Conservation (phyloP, 2,888 invertebrate species). For the Polia nebulosa region DNA sequence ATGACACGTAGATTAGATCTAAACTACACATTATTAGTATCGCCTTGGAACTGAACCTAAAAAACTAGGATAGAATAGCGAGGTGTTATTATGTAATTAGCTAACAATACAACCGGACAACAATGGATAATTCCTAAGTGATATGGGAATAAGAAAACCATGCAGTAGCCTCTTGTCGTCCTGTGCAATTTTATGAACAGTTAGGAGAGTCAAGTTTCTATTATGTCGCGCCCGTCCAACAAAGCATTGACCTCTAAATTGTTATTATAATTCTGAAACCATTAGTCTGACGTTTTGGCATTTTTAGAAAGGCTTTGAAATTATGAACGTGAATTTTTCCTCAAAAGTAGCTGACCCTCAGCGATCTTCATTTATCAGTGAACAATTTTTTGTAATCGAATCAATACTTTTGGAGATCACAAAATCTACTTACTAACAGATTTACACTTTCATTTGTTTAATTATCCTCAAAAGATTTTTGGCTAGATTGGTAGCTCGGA, state of each 20-base stretch:
- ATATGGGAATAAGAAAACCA: slow-evolving; percentile 56
- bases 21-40: slow-evolving; percentile 53
- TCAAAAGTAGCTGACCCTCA: neutral
- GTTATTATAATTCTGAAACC: neutral
- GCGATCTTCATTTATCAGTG: neutral
- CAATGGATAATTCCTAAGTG: slow-evolving; percentile 63
- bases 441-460: neutral
- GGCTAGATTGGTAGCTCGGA: too few species aligned
- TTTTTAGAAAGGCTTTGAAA: neutral
- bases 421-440: neutral
- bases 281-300: neutral
- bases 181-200: slow-evolving; percentile 31
- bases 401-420: too few species aligned
- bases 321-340: too few species aligned
- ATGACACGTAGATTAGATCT: slow-evolving; percentile 48
- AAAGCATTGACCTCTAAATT: neutral
- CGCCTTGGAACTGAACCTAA: slow-evolving; percentile 60
- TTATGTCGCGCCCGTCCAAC: neutral
- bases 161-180: slow-evolving; percentile 36
- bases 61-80: slow-evolving; percentile 58
- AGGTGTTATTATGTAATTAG: slow-evolving; percentile 62
- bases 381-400: too few species aligned
- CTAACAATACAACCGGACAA: slow-evolving; percentile 61
- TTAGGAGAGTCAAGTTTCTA: neutral
- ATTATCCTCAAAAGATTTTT: too few species aligned